Percentiles rank a stretch among this genome's conserved stretches.
Evolutionary conservation across 2,888 invertebrate species (phyloP).

Genomic region (Chrysolina oricalcia): DNA sequence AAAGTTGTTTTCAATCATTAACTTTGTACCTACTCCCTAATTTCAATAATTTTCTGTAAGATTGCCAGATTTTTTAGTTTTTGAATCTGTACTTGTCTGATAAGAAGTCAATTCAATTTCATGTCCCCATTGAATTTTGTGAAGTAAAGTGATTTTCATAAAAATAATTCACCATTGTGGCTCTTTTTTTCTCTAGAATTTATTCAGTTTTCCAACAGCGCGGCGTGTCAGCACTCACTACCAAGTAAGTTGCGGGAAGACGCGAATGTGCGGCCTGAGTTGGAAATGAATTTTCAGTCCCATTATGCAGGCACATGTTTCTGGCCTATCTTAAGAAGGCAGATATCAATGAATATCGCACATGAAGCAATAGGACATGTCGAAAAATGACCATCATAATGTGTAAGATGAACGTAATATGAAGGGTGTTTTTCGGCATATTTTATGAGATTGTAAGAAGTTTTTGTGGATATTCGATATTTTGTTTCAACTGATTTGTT

Average conservation of each 20-base stretch:
- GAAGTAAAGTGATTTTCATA: too few relatives aligned
- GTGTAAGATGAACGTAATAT: background rate
- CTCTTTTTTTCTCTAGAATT: too few relatives aligned
- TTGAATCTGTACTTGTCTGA: too few relatives aligned
- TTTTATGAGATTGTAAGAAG: background rate
- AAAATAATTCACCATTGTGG: too few relatives aligned
- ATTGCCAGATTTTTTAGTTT: too few relatives aligned
- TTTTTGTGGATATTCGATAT: too few relatives aligned
- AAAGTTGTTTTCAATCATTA: too few relatives aligned
- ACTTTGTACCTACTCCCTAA: too few relatives aligned
- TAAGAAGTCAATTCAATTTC: too few relatives aligned
- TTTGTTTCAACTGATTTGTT: background rate
- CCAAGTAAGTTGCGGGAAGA: constrained; percentile 15
- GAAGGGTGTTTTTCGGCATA: background rate
- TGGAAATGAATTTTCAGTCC: constrained; percentile 56
- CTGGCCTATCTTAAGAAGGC: constrained; percentile 62
- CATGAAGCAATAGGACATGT: constrained; percentile 53
- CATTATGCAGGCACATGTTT: constrained; percentile 66
- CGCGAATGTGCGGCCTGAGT: constrained; percentile 14
- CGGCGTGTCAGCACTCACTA: constrained; percentile 16
- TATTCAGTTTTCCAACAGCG: too few relatives aligned
- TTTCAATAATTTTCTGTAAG: too few relatives aligned
- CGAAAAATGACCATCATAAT: constrained; percentile 43
- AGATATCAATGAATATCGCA: constrained; percentile 61
- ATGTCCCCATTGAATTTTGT: too few relatives aligned